Evolutionary conservation across 2,888 invertebrate genomes (phyloP), one percentile per base, ranked within the genome.

Genomic region (Bellardia pandia): DNA sequence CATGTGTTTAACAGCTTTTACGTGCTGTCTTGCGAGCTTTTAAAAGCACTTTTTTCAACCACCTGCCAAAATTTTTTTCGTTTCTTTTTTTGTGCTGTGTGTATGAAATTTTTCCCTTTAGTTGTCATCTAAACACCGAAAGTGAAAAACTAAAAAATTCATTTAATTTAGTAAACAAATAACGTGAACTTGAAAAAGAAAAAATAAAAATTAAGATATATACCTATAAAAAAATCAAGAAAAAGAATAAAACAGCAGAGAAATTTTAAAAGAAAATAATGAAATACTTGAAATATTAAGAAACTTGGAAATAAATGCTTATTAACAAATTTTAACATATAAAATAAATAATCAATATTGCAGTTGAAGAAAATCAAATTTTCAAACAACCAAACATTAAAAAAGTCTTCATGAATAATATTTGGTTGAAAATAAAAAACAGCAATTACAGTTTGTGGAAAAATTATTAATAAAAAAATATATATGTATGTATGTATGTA

Each of bases 121-220:
- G 85, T 85, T 79, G 85, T 82, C 85, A 74, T 82, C 62, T 78
- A 85, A 87, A 85, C 85, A 87, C 78, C 85, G 85, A 87, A 87
- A 81, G 87, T 87, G 78, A 85, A 82, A 82, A 85, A 81, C 40
- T 60, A 74, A 60, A 81, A 64, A 45, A 74, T 48, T 62, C 7
- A 69, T 62, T 74, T 51, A 58, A 58, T 74, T 81, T 14, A 33
- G 60, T 87, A 48, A 69, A 68, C 30, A 68, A 58, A 51, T 71
- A 30, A 62, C 66, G 75, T 87, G 81, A 85, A 82, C 82, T 87
- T 87, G 87, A 87, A 85, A 76, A 75, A 64, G 30, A 58, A 74
- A 69, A 79, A 42, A 79, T 30, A 64, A 64, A n/a, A 53, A 23
- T 45, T 37, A 60, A 69, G n/a, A 78, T 82, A 72, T 86, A 58